Conservation (phyloP, 2,797 vertebrate genomes). For the Myoxocephalus aenaeus region DNA sequence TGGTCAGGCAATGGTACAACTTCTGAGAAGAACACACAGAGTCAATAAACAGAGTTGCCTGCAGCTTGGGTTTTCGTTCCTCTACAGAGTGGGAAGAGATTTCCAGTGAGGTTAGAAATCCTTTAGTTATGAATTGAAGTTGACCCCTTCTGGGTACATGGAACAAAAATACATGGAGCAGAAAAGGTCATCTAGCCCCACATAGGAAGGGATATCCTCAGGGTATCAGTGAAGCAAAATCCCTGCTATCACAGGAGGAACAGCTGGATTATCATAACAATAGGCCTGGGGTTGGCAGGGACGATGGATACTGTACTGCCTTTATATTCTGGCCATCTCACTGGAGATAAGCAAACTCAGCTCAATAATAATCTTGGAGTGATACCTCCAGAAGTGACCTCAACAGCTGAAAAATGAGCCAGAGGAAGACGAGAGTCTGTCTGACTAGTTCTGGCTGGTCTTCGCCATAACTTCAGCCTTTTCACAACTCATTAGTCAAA, state of each 20-base stretch:
- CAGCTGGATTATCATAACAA: slow-evolving; percentile 68
- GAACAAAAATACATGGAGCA: slow-evolving; percentile 50
- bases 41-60: slow-evolving; percentile 73
- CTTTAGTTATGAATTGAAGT: slow-evolving; percentile 17
- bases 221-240: slow-evolving; percentile 39
- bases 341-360: slow-evolving; percentile 56
- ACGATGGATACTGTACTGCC: slow-evolving; percentile 47
- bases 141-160: slow-evolving; percentile 23
- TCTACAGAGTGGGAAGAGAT: slow-evolving; percentile 33
- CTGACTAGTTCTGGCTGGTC: slow-evolving; percentile 23
- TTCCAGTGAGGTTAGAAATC: slow-evolving; percentile 46
- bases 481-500: slow-evolving; percentile 50
- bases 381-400: slow-evolving; percentile 39
- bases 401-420: slow-evolving; percentile 30
- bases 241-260: slow-evolving; percentile 55
- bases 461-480: slow-evolving; percentile 39
- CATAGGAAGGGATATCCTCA: slow-evolving; percentile 52
- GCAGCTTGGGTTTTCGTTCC: slow-evolving; percentile 47
- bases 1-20: slow-evolving; percentile 49
- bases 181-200: slow-evolving; percentile 45
- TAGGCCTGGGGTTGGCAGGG: slow-evolving; percentile 21
- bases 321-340: slow-evolving; percentile 36
- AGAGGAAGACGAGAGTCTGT: slow-evolving; percentile 18
- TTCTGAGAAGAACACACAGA: slow-evolving; percentile 56
- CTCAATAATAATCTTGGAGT: slow-evolving; percentile 49